Base-by-base conservation (phyloP, 2,113 vertebrate genomes). In the Cyanistes caeruleus region DNA sequence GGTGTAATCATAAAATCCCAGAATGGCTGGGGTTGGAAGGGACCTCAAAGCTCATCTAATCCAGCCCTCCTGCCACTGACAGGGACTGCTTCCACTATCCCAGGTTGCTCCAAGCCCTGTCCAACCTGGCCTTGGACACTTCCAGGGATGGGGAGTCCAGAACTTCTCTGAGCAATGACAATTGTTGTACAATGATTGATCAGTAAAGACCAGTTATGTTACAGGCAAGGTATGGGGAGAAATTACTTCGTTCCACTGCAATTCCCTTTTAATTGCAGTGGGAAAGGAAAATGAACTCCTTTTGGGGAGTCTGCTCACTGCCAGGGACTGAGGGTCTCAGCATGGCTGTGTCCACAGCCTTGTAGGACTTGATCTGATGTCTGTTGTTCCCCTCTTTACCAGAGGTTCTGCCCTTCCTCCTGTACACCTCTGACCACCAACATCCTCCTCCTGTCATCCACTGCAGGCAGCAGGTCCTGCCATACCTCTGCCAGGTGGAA, bases 301-400 rank as follows among this genome's bases (percentile, higher is more conserved):
- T 14, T 5, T 8, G 59, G 55, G 31, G 10, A 21, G 9, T 13
- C 39, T 64, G 62, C 30, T 58, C 67, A 25, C 30, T 90, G 83
- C 24, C 52, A 72, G 70, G 11, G 44, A 35, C 17, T 46, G 49
- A 75, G 21, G 28, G 15, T 48, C 67, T 86, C 67, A 43, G 35
- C 53, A n/a, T 0, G 0, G 43, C 30, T 0, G 0, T 64, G 33
- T 7, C 33, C 62, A 19, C 15, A 46, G 67, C 55, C 15, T 62
- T 48, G 51, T 53, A 53, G 39, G 33, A 44, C 8, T 13, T 2
- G 2, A 82, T 33, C 56, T 55, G 49, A 51, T 4, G 1, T 30
- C 72, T 69, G 30, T 15, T 52, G 27, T 22, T 84, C 16, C 15
- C 13, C 10, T 9, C 12, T 76, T 59, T 27, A 43, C 21, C 44